Evolutionary conservation across 1,140 invertebrate species (phyloP).

Genomic region (Drosophila ohnishii): DNA sequence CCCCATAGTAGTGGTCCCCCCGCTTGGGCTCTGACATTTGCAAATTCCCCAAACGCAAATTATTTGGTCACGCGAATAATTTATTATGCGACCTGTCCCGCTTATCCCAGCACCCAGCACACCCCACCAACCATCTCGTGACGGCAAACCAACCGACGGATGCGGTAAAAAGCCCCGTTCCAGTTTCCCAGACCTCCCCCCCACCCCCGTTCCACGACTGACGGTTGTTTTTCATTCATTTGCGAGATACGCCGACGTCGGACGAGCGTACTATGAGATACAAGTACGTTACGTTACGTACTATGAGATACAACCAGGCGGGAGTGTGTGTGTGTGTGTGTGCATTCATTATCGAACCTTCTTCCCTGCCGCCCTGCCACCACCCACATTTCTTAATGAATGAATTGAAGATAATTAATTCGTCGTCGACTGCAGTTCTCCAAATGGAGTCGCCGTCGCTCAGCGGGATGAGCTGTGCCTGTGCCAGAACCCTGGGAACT

Average conservation of each 20-base stretch:
- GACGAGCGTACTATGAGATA: conserved; percentile 58
- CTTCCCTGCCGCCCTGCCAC: conserved; percentile 12
- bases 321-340: conserved; percentile 47
- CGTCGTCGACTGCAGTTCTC: conserved; percentile 66
- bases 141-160: conserved; percentile 55
- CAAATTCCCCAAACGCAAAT: conserved; percentile 69
- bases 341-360: conserved; percentile 71
- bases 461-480: conserved; percentile 10
- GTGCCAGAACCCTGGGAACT: conserved; percentile 1
- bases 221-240: conserved; percentile 70
- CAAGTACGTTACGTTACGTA: conserved; percentile 43
- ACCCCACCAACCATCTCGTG: conserved; percentile 56
- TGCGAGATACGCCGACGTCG: conserved; percentile 39
- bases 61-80: conserved; percentile 81
- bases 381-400: conserved; percentile 76
- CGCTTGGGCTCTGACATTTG: conserved; percentile 39
- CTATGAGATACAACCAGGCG: conserved; percentile 62
- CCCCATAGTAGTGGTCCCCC: conserved; percentile 5
- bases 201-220: conserved; percentile 3
- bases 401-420: conserved; percentile 81
- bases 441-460: conserved; percentile 19
- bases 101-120: conserved; percentile 2
- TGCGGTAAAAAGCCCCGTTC: conserved; percentile 54
- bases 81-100: conserved; percentile 74
- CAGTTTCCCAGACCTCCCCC: conserved; percentile 19